phyloP scores from a whole-genome alignment of 2,888 invertebrate species.

The Halictus quadricinctus region DNA sequence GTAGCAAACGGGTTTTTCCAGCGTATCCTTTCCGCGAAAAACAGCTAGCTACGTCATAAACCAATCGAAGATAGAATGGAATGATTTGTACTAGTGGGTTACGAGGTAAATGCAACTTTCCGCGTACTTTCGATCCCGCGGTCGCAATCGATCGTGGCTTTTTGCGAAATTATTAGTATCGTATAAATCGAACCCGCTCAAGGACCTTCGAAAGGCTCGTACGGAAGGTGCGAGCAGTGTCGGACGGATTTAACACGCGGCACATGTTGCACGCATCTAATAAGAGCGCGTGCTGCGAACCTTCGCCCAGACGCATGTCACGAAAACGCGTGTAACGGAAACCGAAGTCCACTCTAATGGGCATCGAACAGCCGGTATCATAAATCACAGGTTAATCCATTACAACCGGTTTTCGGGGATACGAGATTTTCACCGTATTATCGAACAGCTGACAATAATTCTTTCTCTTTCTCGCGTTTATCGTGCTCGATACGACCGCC shows the following conservation, averaged over 20 bases:
- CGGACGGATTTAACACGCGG: conserved; percentile 27
- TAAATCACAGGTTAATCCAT: conserved; percentile 38
- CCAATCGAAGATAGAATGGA: background rate
- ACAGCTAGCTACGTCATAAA: background rate
- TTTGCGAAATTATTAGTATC: conserved; percentile 14
- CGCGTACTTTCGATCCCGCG: background rate
- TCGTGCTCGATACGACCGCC: background rate
- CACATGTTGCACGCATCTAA: conserved; percentile 32
- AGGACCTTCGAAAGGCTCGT: conserved; percentile 21
- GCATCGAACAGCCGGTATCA: conserved; percentile 18
- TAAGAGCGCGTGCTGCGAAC: conserved; percentile 15
- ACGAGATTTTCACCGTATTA: conserved; percentile 29
- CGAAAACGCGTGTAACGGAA: conserved; percentile 48
- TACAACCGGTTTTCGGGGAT: conserved; percentile 57
- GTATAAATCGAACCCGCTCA: conserved; percentile 6
- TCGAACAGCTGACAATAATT: conserved; percentile 23
- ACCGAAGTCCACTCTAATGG: conserved; percentile 31
- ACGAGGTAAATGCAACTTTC: conserved; percentile 20
- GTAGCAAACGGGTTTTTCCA: background rate
- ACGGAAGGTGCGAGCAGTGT: background rate
- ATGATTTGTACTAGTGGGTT: background rate
- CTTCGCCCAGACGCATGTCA: conserved; percentile 26
- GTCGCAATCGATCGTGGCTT: background rate
- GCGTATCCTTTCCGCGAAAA: background rate
- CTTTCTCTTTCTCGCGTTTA: background rate